These are phyloP conservation scores for Aix galericulata DNA, from an alignment of 2,113 vertebrate genomes.

Conservation along the genomic window DNA sequence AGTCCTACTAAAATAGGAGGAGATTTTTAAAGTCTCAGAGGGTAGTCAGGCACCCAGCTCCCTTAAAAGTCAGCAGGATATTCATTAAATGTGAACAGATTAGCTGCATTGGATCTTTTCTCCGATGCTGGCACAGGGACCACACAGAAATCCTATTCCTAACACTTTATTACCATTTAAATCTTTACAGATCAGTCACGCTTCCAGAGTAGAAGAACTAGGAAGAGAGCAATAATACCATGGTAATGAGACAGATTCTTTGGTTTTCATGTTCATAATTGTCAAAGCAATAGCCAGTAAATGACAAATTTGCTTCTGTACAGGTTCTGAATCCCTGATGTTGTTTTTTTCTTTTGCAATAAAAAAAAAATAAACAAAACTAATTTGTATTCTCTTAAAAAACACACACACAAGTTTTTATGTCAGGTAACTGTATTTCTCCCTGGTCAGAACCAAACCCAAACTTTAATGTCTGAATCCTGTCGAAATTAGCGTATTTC, in stretches of 20 bases:
- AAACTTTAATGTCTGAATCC: background rate
- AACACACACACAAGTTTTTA: background rate
- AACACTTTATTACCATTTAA: slow-evolving; percentile 25
- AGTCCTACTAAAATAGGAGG: slow-evolving; percentile 33
- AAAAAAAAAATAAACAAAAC: background rate
- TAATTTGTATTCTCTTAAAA: background rate
- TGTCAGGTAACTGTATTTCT: background rate
- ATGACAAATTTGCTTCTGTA: background rate
- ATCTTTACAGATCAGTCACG: background rate
- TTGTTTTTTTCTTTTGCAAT: background rate
- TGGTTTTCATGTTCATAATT: background rate
- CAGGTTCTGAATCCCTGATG: background rate
- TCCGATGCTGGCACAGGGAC: slow-evolving; percentile 38
- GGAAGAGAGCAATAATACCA: background rate
- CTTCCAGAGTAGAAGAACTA: background rate
- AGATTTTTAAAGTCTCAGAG: slow-evolving; percentile 41
- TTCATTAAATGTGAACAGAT: slow-evolving; percentile 53
- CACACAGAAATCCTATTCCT: slow-evolving; percentile 44
- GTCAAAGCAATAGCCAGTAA: background rate
- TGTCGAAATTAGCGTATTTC: background rate
- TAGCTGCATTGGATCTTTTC: slow-evolving; percentile 32
- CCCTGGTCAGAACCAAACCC: background rate
- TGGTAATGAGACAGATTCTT: background rate
- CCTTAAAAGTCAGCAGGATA: slow-evolving; percentile 53
- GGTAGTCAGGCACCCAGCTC: slow-evolving; percentile 31